A percentile compares a stretch with the other conserved stretches of the same genome.
Conservation (phyloP, 2,113 vertebrate genomes). For the Eulacestoma nigropectus region DNA sequence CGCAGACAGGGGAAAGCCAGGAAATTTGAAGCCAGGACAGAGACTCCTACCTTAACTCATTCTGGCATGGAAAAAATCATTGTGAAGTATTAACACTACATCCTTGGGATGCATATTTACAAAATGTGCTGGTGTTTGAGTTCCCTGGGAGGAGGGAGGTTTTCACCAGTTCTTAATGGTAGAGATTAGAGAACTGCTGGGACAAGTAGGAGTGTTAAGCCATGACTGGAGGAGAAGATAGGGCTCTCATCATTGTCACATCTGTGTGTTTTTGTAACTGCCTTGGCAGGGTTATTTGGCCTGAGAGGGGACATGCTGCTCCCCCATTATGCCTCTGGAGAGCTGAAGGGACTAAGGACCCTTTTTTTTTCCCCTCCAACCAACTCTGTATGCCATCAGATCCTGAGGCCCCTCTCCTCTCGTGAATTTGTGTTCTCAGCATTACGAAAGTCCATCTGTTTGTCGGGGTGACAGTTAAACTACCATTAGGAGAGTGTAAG, state of each 20-base stretch:
- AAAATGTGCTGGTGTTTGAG: not conserved
- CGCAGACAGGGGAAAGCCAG: slow-evolving; percentile 6
- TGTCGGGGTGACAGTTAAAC: not conserved
- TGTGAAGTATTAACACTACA: not conserved
- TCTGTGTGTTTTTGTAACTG: not conserved
- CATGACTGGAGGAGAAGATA: not conserved
- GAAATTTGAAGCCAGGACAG: not conserved
- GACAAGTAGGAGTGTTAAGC: not conserved
- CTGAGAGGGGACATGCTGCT: not conserved
- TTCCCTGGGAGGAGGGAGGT: not conserved
- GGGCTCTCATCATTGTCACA: not conserved
- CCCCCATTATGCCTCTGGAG: not conserved
- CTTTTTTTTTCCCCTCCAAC: not conserved
- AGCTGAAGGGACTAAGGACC: not conserved
- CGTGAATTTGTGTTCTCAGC: not conserved
- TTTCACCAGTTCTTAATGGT: not conserved
- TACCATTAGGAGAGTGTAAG: not conserved
- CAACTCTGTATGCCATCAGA: not conserved
- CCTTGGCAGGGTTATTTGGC: not conserved
- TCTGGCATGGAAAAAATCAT: not conserved
- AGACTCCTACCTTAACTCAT: not conserved
- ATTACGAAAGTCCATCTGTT: not conserved
- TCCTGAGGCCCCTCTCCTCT: not conserved
- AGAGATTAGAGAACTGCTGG: not conserved
- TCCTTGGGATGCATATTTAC: not conserved